Evolutionary conservation across 2,797 vertebrate species (phyloP), one percentile per base, ranked within the genome.

Genomic region (Cichlasoma orientale): DNA sequence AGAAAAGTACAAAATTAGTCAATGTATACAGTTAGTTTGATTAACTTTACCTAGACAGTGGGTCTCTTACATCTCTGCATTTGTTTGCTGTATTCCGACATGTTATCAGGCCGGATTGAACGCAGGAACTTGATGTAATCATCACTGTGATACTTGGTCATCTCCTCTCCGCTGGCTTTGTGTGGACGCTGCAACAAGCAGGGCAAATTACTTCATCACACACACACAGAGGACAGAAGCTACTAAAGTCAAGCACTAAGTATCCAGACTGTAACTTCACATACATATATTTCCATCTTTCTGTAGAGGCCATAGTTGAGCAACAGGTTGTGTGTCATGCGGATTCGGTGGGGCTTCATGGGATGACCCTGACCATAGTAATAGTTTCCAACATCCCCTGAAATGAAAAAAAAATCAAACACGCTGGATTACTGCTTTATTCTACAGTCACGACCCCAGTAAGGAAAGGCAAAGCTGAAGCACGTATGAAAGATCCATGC

Each of bases 61-160:
- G 27, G 18, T 50, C 25, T 50, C 98, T 96, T 90, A 99, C 98
- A 99, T 97, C 98, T 97, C 71, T 99, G 98, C 98, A 99, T 99
- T 91, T 99, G 98, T 91, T 99, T 99, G 97, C 98, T 99, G 95
- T 99, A 99, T 89, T 99, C 98, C 0, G 98, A 99, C 98, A 99
- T 99, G 95, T 99, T 99, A 91, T 99, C 98, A 0, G 98, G 98
- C 33, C 98, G 96, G 84, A 99, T 99, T 11, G 98, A 98, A n/a
- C 97, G 95, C 71, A 99, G 94, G 77, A 99, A 99, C 77, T 99
- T 98, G 84, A 99, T 99, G 95, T 99, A 99, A 89, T 99, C 98
- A 0, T 99, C 98, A 0, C 98, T 99, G 96, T 99, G 98, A 88
- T 99, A 99, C 95, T 99, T 99, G 84, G 98, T 99, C 98, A 99